These are phyloP conservation scores for Coptotermes formosanus DNA, from an alignment of 1,140 invertebrate genomes.

Conservation along the genomic window DNA sequence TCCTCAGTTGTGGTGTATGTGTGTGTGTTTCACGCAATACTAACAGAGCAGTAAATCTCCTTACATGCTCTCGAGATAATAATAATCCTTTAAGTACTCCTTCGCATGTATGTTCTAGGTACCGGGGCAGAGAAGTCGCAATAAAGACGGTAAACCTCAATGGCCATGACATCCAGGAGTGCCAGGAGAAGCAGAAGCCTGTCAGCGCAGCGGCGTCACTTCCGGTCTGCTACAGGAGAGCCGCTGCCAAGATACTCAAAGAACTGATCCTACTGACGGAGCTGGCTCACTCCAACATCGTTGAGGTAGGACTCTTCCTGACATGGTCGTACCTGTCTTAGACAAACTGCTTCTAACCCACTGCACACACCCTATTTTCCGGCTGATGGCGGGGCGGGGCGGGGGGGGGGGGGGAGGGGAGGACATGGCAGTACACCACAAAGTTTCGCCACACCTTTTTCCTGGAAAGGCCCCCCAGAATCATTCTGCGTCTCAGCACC, in stretches of 20 bases:
- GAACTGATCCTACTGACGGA: conserved; percentile 40
- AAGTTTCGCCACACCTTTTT: too few relatives aligned
- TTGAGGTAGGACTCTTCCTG: conserved; percentile 36
- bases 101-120: neutral
- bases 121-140: conserved; percentile 40
- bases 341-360: neutral
- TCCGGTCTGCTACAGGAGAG: conserved; percentile 45
- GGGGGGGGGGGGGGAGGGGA: too few relatives aligned
- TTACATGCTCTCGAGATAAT: too few relatives aligned
- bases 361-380: too few relatives aligned
- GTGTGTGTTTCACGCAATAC: too few relatives aligned
- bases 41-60: too few relatives aligned
- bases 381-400: too few relatives aligned
- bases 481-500: too few relatives aligned
- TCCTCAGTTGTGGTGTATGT: too few relatives aligned
- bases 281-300: conserved; percentile 38
- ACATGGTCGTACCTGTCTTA: neutral
- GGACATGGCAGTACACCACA: too few relatives aligned
- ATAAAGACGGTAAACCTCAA: conserved; percentile 51
- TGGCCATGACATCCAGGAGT: conserved; percentile 48
- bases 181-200: conserved; percentile 39
- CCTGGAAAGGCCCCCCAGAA: too few relatives aligned
- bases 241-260: conserved; percentile 46
- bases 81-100: too few relatives aligned
- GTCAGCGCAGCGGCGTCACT: conserved; percentile 33